Base-by-base conservation (phyloP, 2,113 vertebrate genomes). In the Entelurus aequoreus region DNA sequence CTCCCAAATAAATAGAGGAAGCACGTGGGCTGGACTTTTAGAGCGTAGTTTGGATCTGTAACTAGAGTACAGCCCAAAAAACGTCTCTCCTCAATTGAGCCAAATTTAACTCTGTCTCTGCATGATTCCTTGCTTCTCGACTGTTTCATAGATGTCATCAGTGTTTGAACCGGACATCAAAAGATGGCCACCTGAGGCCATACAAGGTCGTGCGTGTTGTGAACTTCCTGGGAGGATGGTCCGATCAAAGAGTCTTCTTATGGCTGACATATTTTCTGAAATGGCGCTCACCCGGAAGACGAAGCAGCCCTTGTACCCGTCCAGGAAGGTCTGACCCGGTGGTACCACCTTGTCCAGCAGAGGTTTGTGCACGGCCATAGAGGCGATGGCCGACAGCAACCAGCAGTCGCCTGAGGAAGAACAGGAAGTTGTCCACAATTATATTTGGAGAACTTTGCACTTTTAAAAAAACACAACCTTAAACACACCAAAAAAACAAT, bases 381-480 rank as follows among this genome's bases (percentile, higher is more conserved):
- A 92, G 0, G 90, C 82, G 28, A 92, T 86, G 0, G 88, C 89
- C 1, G 91, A 88, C 1, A 92, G 84, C 4, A 92, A 64, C 91
- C 91, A 92, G 79, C 91, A 92, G 69, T 92, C 90, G 65, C 53
- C 91, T 92, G 6, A 14, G 11, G 58, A 68, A 38, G 58, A 51
- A 59, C 38, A 61, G 28, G 7, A 48, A 28, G 59, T 12, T 21
- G 16, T 1, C 6, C 4, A 54, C 12, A 11, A 12, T 6, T 8
- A 9, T 21, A 35, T 36, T 36, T 6, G 28, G 28, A 54, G 11
- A 10, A 16, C 49, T 8, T 16, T 19, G 6, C 28, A 28, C 28
- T 28, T 28, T 28, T 28, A 3, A 28, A 28, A 28, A 28, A 28
- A 28, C 28, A 28, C 28, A 28, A 28, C 28, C 28, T 28, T 2